A percentile compares a stretch with the other conserved stretches of the same genome.
phyloP scores from a whole-genome alignment of 2,888 invertebrate genomes.

The Prenolepis imparis region DNA sequence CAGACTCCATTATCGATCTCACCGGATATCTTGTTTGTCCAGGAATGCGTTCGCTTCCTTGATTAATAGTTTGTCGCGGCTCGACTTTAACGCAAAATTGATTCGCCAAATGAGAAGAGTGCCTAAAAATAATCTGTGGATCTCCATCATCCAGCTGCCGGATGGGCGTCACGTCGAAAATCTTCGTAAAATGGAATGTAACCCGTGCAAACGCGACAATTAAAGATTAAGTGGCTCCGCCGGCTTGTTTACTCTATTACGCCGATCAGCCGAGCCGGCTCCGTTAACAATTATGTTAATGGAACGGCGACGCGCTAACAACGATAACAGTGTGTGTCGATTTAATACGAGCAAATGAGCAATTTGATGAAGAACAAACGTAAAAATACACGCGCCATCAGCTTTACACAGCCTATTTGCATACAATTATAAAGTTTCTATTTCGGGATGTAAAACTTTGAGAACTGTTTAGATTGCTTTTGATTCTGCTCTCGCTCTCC shows the following conservation, averaged over 20 bases:
- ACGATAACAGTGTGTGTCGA: not conserved
- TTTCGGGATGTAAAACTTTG: too few species aligned
- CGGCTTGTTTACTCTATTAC: constrained; percentile 53
- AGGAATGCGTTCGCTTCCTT: constrained; percentile 12
- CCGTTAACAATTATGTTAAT: constrained; percentile 56
- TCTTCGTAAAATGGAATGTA: constrained; percentile 18
- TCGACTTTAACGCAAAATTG: constrained; percentile 8
- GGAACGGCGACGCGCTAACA: constrained; percentile 13
- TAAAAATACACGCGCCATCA: not conserved
- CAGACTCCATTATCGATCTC: constrained; percentile 42
- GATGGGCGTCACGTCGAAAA: constrained; percentile 19
- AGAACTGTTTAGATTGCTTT: not conserved
- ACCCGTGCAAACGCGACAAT: constrained; percentile 39
- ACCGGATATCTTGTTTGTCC: constrained; percentile 11
- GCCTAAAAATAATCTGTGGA: not conserved
- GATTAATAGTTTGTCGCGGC: constrained; percentile 37
- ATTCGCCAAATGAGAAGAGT: not conserved
- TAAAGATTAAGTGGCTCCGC: constrained; percentile 49
- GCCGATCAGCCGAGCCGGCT: constrained; percentile 43
- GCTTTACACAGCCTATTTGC: not conserved
- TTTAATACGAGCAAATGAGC: not conserved
- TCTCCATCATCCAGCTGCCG: not conserved
- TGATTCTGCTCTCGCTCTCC: not conserved
- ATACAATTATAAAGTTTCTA: not conserved
- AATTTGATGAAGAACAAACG: not conserved